Evolutionary conservation across 2,797 vertebrate genomes (phyloP), one percentile per base, ranked within the genome.

Genomic region (Erpetoichthys calabaricus): DNA sequence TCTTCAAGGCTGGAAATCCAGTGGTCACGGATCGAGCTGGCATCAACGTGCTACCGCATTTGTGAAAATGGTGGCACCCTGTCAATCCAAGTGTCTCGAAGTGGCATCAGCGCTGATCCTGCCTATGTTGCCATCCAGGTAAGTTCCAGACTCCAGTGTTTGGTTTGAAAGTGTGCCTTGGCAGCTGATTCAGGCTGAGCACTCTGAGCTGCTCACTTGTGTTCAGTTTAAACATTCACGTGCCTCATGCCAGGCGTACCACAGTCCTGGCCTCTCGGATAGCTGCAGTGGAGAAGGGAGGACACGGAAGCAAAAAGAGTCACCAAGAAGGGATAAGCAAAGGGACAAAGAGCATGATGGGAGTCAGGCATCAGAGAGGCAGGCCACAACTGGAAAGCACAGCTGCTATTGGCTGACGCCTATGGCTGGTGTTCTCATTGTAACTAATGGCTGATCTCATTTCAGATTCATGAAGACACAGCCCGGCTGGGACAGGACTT

Each of bases 51-150:
- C 61, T 81, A 73, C 63, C 57, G 43, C n/a, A 74, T 75, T 49
- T 74, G 67, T 67, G 86, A 89, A 75, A 84, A 73, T 0, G 51
- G 70, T 2, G 79, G 75, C 6, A 77, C 44, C 1, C 73, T 89
- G 44, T 74, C 75, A 52, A 69, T 89, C 65, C 82, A 72, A 61
- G 63, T 88, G 65, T 58, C 68, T 41, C 79, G 84, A 57, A 72
- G 53, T 5, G 81, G 82, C 6, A 63, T 63, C 61, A 86, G 75
- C 41, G 3, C 10, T 2, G 85, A 90, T 49, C 82, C 82, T 0
- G 76, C 82, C 1, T 82, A 84, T 59, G 47, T 81, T 25, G 71
- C 66, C 7, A 76, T 86, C 64, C 80, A 83, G 82, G 80, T 77
- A 70, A 57, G 25, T 25, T 25, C 25, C 25, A 25, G 4, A 42